Percentiles rank a stretch among this genome's conserved stretches.
phyloP scores from a whole-genome alignment of 2,113 vertebrate genomes.

The Otus sunia region DNA sequence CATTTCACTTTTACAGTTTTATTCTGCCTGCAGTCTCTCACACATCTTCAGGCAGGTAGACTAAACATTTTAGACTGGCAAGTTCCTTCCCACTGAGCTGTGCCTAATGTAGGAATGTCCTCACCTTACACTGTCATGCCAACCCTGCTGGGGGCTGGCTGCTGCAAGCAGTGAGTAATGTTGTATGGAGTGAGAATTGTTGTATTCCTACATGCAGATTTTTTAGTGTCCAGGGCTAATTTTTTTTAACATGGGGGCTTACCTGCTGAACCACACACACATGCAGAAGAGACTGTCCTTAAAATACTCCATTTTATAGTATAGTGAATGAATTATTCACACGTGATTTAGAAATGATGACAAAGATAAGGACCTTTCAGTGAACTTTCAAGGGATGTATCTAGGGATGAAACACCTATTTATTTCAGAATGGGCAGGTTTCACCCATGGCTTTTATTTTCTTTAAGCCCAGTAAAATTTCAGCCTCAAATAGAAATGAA shows the following conservation, averaged over 20 bases:
- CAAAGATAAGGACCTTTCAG: neutral
- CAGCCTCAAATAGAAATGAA: neutral
- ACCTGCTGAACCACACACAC: neutral
- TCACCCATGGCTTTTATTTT: neutral
- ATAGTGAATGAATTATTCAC: neutral
- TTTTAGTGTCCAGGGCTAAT: neutral
- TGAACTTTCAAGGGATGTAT: neutral
- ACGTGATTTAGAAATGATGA: neutral
- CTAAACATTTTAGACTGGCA: slow-evolving; percentile 26
- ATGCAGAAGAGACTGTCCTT: neutral
- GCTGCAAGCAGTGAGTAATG: neutral
- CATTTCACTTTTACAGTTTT: neutral
- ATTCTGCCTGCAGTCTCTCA: neutral
- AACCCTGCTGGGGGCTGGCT: neutral
- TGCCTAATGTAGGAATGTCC: neutral
- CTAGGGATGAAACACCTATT: neutral
- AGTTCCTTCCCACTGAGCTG: neutral
- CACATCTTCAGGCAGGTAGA: slow-evolving; percentile 3
- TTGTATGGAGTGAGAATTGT: neutral
- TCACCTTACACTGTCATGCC: neutral
- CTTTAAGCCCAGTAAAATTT: neutral
- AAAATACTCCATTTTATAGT: neutral
- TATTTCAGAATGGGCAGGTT: neutral
- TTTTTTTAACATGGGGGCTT: neutral
- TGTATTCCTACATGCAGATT: neutral